Evolutionary conservation across 2,113 vertebrate species (phyloP).

Genomic region (Pheucticus melanocephalus): DNA sequence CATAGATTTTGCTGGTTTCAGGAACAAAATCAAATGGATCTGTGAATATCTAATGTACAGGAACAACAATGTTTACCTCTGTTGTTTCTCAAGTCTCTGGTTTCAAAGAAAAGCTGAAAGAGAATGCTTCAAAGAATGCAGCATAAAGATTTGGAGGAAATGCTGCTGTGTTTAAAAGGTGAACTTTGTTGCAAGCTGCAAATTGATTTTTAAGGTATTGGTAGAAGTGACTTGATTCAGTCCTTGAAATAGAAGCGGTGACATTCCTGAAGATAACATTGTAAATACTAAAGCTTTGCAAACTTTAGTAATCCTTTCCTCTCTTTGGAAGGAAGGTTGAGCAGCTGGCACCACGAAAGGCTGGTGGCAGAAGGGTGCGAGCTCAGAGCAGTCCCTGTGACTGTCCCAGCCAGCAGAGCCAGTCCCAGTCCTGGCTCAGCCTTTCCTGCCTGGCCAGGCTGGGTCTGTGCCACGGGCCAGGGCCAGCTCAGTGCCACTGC

Average conservation of each 20-base stretch:
- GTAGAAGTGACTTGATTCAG: neutral
- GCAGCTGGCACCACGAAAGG: neutral
- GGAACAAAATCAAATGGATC: neutral
- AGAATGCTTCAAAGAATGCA: neutral
- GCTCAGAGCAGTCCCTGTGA: neutral
- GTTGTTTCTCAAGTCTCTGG: neutral
- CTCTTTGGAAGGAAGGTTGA: neutral
- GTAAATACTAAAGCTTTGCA: neutral
- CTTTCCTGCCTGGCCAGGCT: neutral
- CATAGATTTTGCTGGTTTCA: neutral
- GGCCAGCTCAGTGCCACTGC: neutral
- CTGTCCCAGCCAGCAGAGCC: neutral
- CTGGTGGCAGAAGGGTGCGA: neutral
- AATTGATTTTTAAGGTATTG: neutral
- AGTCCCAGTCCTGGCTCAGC: accelerated
- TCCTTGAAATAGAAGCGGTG: neutral
- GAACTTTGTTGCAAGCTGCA: neutral
- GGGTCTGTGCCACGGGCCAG: neutral
- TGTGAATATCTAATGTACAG: neutral
- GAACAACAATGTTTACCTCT: neutral
- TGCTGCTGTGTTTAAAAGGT: neutral
- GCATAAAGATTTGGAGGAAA: neutral
- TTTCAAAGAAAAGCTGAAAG: neutral
- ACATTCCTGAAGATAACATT: neutral
- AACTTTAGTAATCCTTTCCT: neutral